Conservation (phyloP, 2,888 invertebrate genomes). For the Drosophila imparisetae region DNA sequence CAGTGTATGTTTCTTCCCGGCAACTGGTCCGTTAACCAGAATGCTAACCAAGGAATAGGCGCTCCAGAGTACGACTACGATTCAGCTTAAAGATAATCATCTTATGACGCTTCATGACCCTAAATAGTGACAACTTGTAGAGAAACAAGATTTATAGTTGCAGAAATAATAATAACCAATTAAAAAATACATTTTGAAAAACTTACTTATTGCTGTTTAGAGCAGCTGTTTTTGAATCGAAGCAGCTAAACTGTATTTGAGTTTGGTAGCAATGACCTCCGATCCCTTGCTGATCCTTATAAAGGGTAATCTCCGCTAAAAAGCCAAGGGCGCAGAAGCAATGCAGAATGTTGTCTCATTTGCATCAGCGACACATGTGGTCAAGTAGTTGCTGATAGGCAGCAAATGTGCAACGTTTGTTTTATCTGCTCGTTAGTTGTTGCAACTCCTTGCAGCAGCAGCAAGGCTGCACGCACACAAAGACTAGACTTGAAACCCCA, state of each 20-base stretch:
- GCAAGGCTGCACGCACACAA: conserved; percentile 51
- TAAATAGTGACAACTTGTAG: conserved; percentile 6
- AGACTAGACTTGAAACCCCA: background rate
- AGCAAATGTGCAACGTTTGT: background rate
- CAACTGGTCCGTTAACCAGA: conserved; percentile 21
- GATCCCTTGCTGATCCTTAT: conserved; percentile 15
- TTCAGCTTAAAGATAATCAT: conserved; percentile 36
- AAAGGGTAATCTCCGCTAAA: background rate
- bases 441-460: conserved; percentile 30
- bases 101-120: background rate
- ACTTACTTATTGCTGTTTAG: conserved; percentile 35
- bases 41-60: conserved; percentile 37
- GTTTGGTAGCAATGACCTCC: background rate
- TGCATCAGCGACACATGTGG: conserved; percentile 38
- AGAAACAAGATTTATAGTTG: conserved; percentile 49
- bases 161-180: background rate
- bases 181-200: background rate
- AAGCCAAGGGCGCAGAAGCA: conserved; percentile 47
- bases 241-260: conserved; percentile 28
- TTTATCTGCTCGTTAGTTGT: background rate
- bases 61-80: conserved; percentile 29
- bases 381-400: conserved; percentile 9
- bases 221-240: conserved; percentile 1
- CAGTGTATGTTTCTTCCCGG: conserved; percentile 5
- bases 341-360: conserved; percentile 42